Evolutionary conservation across 2,888 invertebrate species (phyloP).

Genomic region (Boloria selene): DNA sequence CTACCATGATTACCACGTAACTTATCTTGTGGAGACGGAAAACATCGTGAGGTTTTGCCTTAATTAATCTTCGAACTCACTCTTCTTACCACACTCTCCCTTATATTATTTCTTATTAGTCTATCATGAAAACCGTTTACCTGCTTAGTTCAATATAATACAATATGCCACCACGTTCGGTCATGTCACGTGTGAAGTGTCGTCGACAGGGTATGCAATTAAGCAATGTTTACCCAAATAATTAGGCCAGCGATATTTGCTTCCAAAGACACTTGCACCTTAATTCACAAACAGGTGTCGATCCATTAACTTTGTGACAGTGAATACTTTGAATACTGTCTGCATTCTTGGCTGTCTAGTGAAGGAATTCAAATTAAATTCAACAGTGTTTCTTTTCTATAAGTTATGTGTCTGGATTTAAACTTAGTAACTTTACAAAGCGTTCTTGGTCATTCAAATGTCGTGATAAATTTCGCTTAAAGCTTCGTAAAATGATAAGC

Average conservation of each 20-base stretch:
- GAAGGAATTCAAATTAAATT: conserved; percentile 14
- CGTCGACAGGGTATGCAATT: background rate
- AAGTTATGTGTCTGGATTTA: conserved; percentile 6
- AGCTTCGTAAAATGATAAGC: too few species aligned
- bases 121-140: too few species aligned
- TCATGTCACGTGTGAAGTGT: conserved; percentile 3
- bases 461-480: too few species aligned
- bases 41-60: too few species aligned
- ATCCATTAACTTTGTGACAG: conserved; percentile 17
- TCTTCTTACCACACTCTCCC: too few species aligned
- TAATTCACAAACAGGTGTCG: conserved; percentile 14
- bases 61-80: too few species aligned
- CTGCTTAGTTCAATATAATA: background rate
- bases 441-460: background rate
- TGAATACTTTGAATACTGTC: conserved; percentile 15
- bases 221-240: background rate
- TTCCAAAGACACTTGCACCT: background rate
- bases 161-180: background rate
- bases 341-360: conserved; percentile 13
- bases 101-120: too few species aligned
- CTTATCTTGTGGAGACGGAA: too few species aligned
- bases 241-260: background rate
- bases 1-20: too few species aligned
- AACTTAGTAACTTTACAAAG: background rate
- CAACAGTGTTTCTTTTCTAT: conserved; percentile 2